A percentile compares a stretch with the other conserved stretches of the same genome.
These are phyloP conservation scores for Megaceryle alcyon DNA, from an alignment of 2,797 vertebrate species.

Conservation along the genomic window DNA sequence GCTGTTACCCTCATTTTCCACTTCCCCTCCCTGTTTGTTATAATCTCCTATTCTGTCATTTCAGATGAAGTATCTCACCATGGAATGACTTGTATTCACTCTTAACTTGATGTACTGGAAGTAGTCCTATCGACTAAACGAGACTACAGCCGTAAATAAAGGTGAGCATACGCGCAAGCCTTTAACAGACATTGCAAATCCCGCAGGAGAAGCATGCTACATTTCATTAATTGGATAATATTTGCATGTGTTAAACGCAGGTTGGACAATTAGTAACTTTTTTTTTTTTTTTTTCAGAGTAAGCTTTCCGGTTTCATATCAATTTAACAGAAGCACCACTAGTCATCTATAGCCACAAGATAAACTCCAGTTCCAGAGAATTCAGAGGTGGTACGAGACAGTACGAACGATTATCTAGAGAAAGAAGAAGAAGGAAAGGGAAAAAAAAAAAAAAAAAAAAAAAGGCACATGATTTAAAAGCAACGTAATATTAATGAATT, in stretches of 20 bases:
- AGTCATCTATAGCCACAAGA: neutral
- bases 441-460: too few relatives aligned
- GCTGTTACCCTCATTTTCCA: conserved; percentile 20
- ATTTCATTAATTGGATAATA: neutral
- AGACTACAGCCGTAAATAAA: neutral
- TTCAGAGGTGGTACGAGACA: neutral
- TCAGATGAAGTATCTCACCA: neutral
- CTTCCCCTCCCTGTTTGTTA: conserved; percentile 7
- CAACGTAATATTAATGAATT: neutral
- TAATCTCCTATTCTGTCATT: neutral
- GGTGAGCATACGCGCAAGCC: neutral
- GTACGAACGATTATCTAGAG: neutral
- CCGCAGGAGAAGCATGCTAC: neutral
- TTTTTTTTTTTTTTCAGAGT: neutral
- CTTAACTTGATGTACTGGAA: neutral
- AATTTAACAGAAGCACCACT: fast-evolving
- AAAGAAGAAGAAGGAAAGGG: too few relatives aligned
- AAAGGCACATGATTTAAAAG: neutral
- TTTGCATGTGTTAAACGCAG: neutral
- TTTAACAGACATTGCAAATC: neutral
- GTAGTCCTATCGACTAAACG: neutral
- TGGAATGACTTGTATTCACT: neutral
- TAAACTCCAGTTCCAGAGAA: neutral
- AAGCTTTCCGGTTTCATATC: neutral
- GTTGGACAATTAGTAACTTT: neutral